A percentile compares a stretch with the other conserved stretches of the same genome.
Conservation (phyloP, 2,113 vertebrate genomes). For the Pterophyllum scalare region DNA sequence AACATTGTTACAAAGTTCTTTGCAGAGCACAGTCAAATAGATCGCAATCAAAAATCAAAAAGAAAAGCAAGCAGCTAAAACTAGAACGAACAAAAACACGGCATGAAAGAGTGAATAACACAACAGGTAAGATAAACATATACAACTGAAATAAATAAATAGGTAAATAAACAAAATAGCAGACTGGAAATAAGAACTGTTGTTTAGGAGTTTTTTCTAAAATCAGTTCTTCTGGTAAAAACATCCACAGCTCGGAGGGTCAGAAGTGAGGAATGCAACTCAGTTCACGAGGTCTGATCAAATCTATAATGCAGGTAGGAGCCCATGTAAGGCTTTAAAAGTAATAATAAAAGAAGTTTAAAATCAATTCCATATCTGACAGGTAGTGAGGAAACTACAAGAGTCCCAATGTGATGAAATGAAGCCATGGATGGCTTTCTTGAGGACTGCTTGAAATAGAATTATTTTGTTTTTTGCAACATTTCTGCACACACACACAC, state of each 20-base stretch:
- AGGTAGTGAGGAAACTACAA: neutral
- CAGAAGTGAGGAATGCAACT: neutral
- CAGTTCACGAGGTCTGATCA: neutral
- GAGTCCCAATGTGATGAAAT: neutral
- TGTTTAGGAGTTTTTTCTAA: neutral
- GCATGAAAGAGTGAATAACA: no score
- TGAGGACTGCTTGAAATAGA: neutral
- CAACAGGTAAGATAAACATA: no score
- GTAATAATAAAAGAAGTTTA: neutral
- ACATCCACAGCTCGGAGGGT: neutral
- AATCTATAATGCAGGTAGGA: neutral
- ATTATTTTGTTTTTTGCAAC: neutral
- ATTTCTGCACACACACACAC: neutral
- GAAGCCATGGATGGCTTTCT: neutral
- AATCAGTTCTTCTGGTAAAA: neutral
- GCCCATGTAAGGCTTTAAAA: neutral
- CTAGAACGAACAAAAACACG: no score
- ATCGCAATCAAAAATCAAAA: no score
- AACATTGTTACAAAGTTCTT: no score
- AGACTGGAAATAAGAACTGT: no score
- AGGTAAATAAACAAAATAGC: no score
- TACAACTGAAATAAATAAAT: no score
- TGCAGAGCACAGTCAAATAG: no score
- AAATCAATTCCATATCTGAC: no score
- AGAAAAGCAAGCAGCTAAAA: no score